phyloP scores from a whole-genome alignment of 1,140 invertebrate species.

The Panulirus ornatus region DNA sequence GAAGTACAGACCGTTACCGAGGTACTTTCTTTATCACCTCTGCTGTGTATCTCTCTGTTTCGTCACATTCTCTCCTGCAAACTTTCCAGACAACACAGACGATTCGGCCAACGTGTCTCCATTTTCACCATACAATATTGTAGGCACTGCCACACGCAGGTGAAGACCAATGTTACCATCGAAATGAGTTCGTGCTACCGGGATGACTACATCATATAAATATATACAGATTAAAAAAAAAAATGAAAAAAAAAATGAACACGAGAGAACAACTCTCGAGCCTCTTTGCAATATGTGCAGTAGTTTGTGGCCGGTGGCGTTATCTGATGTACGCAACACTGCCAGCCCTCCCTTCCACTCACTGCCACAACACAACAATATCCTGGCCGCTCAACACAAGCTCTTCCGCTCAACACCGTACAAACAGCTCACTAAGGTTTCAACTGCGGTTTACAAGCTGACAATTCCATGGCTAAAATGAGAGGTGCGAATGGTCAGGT shows the following conservation, averaged over 20 bases:
- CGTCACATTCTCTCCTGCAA: too few relatives aligned
- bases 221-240: not conserved
- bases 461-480: not conserved
- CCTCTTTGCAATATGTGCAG: not conserved
- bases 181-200: not conserved
- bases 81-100: too few relatives aligned
- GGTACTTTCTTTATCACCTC: not conserved
- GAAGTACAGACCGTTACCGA: not conserved
- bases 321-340: conserved; percentile 22
- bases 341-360: not conserved
- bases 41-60: too few relatives aligned
- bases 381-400: not conserved
- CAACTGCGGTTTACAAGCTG: not conserved
- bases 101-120: too few relatives aligned
- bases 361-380: conserved; percentile 10
- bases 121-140: too few relatives aligned
- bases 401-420: conserved; percentile 1
- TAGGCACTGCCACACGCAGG: too few relatives aligned
- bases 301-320: conserved; percentile 28
- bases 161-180: not conserved
- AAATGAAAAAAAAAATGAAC: not conserved
- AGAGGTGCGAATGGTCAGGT: not conserved
- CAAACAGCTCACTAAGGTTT: not conserved
- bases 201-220: not conserved
- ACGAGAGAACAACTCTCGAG: not conserved